A percentile compares a stretch with the other conserved stretches of the same genome.
These are phyloP conservation scores for Myrmophylax atrothorax DNA, from an alignment of 2,113 vertebrate genomes.

Conservation along the genomic window DNA sequence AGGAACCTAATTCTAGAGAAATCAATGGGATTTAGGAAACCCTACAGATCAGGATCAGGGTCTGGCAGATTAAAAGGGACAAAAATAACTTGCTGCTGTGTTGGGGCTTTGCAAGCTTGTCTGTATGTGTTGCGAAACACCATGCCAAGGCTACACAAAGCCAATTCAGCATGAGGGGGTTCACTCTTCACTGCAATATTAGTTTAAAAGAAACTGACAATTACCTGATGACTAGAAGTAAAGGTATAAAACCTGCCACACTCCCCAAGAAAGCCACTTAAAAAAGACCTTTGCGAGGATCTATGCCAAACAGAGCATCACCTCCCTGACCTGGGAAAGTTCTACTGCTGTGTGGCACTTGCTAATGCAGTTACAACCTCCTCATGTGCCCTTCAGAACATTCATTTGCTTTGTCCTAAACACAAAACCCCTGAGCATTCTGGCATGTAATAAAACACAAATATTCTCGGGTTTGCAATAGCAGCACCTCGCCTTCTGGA, in stretches of 20 bases:
- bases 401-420: not conserved
- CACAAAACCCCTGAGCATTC: not conserved
- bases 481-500: not conserved
- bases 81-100: not conserved
- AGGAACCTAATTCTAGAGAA: constrained; percentile 39
- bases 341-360: not conserved
- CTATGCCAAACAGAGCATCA: not conserved
- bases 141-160: not conserved
- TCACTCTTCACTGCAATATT: accelerated
- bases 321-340: not conserved
- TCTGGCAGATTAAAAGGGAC: constrained; percentile 3
- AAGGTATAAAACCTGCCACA: not conserved
- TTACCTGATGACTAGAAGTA: not conserved
- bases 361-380: not conserved
- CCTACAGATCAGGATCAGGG: constrained; percentile 35
- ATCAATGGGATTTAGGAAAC: constrained; percentile 54
- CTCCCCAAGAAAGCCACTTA: not conserved
- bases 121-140: accelerated
- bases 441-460: not conserved
- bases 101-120: not conserved
- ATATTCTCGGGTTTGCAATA: not conserved
- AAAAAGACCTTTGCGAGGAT: not conserved
- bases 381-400: not conserved
- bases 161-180: not conserved
- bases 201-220: not conserved